phyloP scores from a whole-genome alignment of 2,888 invertebrate genomes.

The Meteorus colon region DNA sequence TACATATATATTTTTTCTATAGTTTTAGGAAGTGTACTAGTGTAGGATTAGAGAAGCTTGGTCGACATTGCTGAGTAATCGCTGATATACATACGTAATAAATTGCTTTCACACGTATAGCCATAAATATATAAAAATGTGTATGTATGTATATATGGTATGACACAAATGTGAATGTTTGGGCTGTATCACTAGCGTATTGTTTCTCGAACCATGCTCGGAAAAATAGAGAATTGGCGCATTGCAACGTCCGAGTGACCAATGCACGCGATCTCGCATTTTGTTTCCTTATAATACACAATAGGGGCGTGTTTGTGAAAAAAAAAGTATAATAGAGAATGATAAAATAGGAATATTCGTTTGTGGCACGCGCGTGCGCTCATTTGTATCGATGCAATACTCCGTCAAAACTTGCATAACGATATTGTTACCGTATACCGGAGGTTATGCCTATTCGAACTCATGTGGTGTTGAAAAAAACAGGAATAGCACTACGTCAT shows the following conservation, averaged over 20 bases:
- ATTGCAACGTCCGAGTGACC: conserved; percentile 31
- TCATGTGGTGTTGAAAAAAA: background rate
- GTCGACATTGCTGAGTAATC: background rate
- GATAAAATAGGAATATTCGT: background rate
- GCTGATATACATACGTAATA: background rate
- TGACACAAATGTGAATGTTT: too few relatives aligned
- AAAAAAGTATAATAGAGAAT: conserved; percentile 20
- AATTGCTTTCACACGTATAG: background rate
- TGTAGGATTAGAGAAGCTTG: background rate
- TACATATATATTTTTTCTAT: background rate
- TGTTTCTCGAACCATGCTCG: conserved; percentile 11
- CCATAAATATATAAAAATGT: background rate
- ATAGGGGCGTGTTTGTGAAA: conserved; percentile 48
- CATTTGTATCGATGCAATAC: background rate
- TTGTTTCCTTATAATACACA: conserved; percentile 41
- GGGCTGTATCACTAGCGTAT: too few relatives aligned
- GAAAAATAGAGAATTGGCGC: conserved; percentile 38
- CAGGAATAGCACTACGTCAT: background rate
- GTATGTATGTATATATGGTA: too few relatives aligned
- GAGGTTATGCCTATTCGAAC: background rate
- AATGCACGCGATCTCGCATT: conserved; percentile 42
- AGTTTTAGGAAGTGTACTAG: background rate
- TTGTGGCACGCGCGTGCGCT: background rate
- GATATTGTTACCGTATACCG: background rate
- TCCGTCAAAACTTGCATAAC: conserved; percentile 44